Evolutionary conservation across 1,140 invertebrate species (phyloP).

Genomic region (Bombus consobrinus): DNA sequence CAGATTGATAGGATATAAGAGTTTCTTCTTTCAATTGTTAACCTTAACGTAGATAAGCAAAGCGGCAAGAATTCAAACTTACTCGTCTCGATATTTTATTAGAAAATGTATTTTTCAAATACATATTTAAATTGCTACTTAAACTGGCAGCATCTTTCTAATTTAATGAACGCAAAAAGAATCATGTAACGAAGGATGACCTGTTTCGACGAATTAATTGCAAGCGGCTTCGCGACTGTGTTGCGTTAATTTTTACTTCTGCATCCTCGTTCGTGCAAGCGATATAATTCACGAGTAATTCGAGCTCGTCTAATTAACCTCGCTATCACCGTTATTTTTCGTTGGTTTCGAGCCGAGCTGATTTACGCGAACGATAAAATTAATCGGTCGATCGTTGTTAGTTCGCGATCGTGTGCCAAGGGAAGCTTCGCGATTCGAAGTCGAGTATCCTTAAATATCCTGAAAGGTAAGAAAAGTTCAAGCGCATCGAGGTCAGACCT

Average conservation of each 20-base stretch:
- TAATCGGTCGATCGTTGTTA: background rate
- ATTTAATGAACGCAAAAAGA: no score
- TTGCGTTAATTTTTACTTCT: background rate
- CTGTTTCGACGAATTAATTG: background rate
- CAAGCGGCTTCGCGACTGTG: background rate
- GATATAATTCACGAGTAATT: background rate
- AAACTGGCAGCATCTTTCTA: no score
- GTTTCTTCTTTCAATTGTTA: no score
- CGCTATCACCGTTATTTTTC: background rate
- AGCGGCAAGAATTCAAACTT: no score
- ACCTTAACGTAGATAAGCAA: no score
- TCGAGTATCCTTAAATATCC: constrained; percentile 61
- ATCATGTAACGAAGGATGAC: background rate
- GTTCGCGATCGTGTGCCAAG: background rate
- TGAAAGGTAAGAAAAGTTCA: constrained; percentile 53
- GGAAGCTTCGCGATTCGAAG: constrained; percentile 27
- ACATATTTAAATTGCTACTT: no score
- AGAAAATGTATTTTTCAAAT: no score
- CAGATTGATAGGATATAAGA: no score
- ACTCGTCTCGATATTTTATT: no score
- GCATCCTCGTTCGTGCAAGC: background rate
- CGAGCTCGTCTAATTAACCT: constrained; percentile 1
- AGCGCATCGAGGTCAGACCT: constrained; percentile 60
- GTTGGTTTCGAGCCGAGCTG: background rate
- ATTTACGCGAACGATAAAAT: background rate